These are phyloP conservation scores for Acromyrmex charruanus DNA, from an alignment of 1,140 invertebrate species.

Conservation along the genomic window DNA sequence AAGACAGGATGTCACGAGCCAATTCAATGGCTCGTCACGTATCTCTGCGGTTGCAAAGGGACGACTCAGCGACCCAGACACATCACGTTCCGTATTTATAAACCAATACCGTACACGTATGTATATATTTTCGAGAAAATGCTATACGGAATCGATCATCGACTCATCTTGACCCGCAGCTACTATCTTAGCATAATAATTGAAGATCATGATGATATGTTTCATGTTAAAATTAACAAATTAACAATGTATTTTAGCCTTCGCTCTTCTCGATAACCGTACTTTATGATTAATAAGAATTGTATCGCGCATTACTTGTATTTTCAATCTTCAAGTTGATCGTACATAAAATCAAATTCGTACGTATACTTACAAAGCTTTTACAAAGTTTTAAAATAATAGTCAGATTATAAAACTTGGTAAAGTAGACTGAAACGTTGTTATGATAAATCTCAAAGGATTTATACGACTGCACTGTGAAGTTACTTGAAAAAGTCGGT, in stretches of 20 bases:
- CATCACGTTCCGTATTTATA: conserved; percentile 56
- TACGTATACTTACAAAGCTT: neutral
- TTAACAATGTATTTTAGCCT: neutral
- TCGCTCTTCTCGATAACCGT: neutral
- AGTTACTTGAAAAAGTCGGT: conserved; percentile 52
- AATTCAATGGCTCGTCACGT: conserved; percentile 71
- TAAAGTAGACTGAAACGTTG: conserved; percentile 25
- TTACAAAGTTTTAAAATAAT: conserved; percentile 18
- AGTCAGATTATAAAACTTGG: neutral
- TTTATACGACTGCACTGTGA: neutral
- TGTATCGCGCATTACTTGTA: neutral
- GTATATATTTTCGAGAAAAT: conserved; percentile 39
- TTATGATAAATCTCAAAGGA: conserved; percentile 14
- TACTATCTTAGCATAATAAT: conserved; percentile 25
- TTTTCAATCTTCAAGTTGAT: neutral
- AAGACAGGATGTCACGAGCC: conserved; percentile 75
- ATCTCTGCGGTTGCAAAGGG: conserved; percentile 56
- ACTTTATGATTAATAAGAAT: neutral
- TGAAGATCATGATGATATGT: neutral
- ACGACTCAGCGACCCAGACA: conserved; percentile 44
- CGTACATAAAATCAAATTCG: neutral
- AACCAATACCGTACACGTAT: neutral
- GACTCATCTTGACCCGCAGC: neutral
- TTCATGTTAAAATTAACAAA: conserved; percentile 3
- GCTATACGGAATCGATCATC: conserved; percentile 47